Base-by-base conservation (phyloP, 2,888 invertebrate species). In the Germaria angustata region DNA sequence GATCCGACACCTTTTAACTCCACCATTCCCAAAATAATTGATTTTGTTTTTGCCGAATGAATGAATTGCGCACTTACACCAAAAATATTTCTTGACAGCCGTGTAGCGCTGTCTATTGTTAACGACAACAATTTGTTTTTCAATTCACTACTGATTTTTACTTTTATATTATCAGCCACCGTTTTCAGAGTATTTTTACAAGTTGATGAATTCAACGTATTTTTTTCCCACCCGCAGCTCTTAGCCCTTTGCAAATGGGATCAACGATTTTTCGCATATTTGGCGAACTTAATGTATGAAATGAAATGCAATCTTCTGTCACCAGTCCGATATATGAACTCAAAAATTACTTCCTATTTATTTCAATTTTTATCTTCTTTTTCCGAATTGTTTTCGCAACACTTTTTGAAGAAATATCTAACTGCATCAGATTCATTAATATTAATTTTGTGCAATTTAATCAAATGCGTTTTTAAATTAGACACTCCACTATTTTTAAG, bases 241-340 rank as follows among this genome's bases (percentile, higher is more conserved):
- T 28, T 6, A 28, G 6, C 6, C 28, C 28, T 5, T 6, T 3
- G 6, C 28, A 28, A 28, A 28, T 28, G 4, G 28, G 28, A 5
- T 28, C 28, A 3, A 28, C 3, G 6, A 28, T 28, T 3, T 28
- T 28, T 28, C 6, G 3, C 3, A 28, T 5, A 28, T 28, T 28
- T 28, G 4, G 4, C 2, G 76, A 83, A 59, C 81, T 79, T 41
- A 85, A 79, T 15, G 66, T 68, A 51, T 83, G 80, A 28, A 83
- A 81, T 1, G 84, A 61, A 32, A 77, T 71, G 15, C 81, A 32
- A n/a, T 80, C 78, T 49, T 84, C 84, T 3, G 71, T 82, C 15
- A 85, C 76, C 17, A 84, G 32, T 49, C 28, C 28, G 6, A 28
- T 28, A 28, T 28, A 28, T 28, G 28, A 28, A 6, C 28, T 3